Evolutionary conservation across 2,797 vertebrate species (phyloP).

Genomic region (Lacerta viridis): DNA sequence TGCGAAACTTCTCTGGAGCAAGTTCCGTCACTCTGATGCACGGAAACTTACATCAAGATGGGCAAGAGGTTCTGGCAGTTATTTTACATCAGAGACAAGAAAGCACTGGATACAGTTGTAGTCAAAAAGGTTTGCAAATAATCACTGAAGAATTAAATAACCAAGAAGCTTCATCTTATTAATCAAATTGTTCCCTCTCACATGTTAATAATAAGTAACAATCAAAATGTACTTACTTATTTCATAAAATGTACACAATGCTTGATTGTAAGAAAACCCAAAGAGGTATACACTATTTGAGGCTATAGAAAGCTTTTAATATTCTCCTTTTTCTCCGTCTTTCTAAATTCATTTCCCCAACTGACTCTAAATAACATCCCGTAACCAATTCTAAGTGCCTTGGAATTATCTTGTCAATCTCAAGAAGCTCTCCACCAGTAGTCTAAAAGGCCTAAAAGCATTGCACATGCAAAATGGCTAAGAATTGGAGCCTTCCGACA

Average conservation of each 20-base stretch:
- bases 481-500: background rate
- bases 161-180: background rate
- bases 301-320: background rate
- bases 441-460: background rate
- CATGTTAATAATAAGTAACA: background rate
- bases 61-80: background rate
- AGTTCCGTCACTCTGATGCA: background rate
- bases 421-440: background rate
- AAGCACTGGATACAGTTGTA: background rate
- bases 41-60: background rate
- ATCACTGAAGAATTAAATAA: background rate
- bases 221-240: no score
- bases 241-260: no score
- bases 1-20: background rate
- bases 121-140: background rate
- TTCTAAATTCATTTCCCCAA: no score
- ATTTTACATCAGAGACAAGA: background rate
- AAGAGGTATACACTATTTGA: background rate
- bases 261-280: no score
- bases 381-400: background rate
- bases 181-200: background rate
- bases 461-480: background rate
- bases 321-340: no score
- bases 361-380: background rate
- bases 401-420: background rate